These are phyloP conservation scores for Sarcophaga subvicina DNA, from an alignment of 2,888 invertebrate species.

Conservation along the genomic window DNA sequence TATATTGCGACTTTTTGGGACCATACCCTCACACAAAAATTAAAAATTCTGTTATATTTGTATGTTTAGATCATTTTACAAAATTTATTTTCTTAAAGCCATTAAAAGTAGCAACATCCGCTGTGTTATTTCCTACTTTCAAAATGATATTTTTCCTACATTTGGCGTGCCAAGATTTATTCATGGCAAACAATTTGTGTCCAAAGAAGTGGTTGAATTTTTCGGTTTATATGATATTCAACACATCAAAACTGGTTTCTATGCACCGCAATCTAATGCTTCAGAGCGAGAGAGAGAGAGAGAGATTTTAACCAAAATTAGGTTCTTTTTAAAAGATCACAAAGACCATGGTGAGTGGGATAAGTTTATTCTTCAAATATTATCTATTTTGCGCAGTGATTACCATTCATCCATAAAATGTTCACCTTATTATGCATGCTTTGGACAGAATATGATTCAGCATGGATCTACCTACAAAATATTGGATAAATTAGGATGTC, in stretches of 20 bases:
- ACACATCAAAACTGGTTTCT: constrained; percentile 51
- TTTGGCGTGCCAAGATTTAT: constrained; percentile 53
- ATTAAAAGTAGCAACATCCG: constrained; percentile 11
- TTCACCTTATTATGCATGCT: no score
- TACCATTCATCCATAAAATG: no score
- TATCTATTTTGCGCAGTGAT: no score
- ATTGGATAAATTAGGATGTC: no score
- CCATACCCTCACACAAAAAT: constrained; percentile 21
- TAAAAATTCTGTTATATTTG: constrained; percentile 9
- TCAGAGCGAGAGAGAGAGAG: constrained; percentile 60
- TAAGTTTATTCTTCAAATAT: no score
- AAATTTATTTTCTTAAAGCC: constrained; percentile 12
- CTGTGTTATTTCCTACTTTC: not conserved
- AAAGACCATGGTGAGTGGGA: no score
- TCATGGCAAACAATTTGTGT: constrained; percentile 54
- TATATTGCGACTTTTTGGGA: constrained; percentile 29
- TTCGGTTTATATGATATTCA: constrained; percentile 35
- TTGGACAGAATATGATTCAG: no score
- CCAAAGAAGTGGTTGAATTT: constrained; percentile 37
- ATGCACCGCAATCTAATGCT: constrained; percentile 64
- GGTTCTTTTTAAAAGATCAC: no score
- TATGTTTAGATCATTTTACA: not conserved
- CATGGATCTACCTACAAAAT: no score
- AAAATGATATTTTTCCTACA: not conserved
- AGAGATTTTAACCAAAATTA: constrained; percentile 21